Evolutionary conservation across 2,113 vertebrate genomes (phyloP).

Genomic region (Gobiocypris rarus): DNA sequence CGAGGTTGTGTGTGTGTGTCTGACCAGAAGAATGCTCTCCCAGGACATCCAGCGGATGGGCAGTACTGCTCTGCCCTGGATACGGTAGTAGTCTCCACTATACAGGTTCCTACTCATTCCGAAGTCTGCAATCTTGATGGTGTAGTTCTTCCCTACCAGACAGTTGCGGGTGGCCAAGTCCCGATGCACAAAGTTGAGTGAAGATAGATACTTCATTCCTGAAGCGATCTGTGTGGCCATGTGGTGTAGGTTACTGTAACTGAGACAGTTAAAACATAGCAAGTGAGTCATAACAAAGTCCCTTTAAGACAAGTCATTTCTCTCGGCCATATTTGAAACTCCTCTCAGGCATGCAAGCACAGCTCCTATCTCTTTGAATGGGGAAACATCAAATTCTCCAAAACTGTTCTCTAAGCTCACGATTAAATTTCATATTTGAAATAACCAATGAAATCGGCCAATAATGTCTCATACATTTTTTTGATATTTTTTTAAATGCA

Average conservation of each 20-base stretch:
- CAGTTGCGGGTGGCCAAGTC: slow-evolving; percentile 97
- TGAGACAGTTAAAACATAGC: slow-evolving; percentile 60
- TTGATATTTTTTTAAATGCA: too few species aligned
- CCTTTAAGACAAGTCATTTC: too few species aligned
- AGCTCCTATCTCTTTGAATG: too few species aligned
- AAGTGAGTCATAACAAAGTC: background rate
- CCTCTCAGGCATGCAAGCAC: too few species aligned
- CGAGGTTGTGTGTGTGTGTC: background rate
- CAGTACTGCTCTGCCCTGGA: slow-evolving; percentile 94
- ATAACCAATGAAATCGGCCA: too few species aligned
- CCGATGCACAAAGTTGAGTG: slow-evolving; percentile 95
- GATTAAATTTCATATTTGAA: too few species aligned
- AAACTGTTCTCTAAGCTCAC: too few species aligned
- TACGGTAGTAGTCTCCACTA: slow-evolving; percentile 97
- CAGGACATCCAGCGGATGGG: slow-evolving; percentile 99
- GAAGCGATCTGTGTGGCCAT: slow-evolving; percentile 97
- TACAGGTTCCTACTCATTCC: slow-evolving; percentile 99
- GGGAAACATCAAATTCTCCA: too few species aligned
- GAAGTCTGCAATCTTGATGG: slow-evolving; percentile 99
- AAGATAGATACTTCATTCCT: slow-evolving; percentile 97
- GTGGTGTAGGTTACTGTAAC: slow-evolving; percentile 85
- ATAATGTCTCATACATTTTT: too few species aligned
- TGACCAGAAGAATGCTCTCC: slow-evolving; percentile 97
- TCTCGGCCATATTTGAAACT: too few species aligned
- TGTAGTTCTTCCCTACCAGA: slow-evolving; percentile 93